Evolutionary conservation across 1,140 invertebrate species (phyloP).

Genomic region (Leptonema lineaticorne): DNA sequence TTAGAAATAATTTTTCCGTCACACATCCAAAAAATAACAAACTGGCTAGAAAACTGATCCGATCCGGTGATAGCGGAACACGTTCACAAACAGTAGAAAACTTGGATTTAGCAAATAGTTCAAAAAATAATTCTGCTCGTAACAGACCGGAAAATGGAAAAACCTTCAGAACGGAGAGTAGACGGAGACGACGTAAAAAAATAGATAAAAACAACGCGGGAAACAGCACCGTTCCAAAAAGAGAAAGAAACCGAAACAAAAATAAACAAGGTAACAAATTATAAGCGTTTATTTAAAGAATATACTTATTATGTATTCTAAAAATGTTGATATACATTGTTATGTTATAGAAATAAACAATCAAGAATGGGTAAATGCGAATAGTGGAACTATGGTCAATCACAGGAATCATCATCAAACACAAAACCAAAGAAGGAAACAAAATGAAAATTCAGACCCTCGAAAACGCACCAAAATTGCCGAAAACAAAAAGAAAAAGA

Average conservation of each 20-base stretch:
- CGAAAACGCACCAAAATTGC: conserved; percentile 4
- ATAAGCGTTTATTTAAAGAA: neutral
- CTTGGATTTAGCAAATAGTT: neutral
- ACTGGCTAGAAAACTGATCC: conserved; percentile 48
- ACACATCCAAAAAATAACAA: conserved; percentile 38
- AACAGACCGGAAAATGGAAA: neutral
- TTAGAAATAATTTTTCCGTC: conserved; percentile 18
- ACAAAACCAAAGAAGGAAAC: conserved; percentile 30
- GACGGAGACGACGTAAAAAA: conserved; percentile 12
- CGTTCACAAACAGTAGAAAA: conserved; percentile 12
- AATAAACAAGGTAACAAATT: conserved; percentile 28
- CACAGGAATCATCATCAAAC: conserved; percentile 6
- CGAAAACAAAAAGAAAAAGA: neutral
- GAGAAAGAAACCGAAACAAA: conserved; percentile 44
- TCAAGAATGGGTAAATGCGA: neutral
- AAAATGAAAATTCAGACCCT: conserved; percentile 19
- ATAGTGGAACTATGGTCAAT: neutral
- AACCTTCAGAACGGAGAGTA: neutral
- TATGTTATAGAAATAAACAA: conserved; percentile 16
- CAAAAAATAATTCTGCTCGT: neutral
- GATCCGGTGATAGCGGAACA: conserved; percentile 44
- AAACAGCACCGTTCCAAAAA: conserved; percentile 32
- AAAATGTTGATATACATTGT: neutral
- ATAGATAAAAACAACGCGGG: neutral
- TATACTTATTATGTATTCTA: neutral